Base-by-base conservation (phyloP, 2,797 vertebrate species). In the Pipistrellus pipistrellus region DNA sequence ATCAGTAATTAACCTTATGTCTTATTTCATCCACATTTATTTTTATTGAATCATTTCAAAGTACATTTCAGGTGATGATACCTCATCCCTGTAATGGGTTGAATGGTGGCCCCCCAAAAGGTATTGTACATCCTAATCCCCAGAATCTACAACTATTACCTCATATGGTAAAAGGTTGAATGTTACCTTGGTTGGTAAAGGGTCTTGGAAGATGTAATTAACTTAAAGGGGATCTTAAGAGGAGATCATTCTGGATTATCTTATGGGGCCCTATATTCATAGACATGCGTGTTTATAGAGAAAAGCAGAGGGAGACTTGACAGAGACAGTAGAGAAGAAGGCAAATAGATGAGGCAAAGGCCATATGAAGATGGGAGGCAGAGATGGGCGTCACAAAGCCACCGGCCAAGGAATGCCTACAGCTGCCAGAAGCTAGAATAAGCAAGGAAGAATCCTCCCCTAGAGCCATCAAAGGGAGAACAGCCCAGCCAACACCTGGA, bases 21-120 rank as follows among this genome's bases (percentile, higher is more conserved):
- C 64, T 87, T 88, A 27, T 94, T 90, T 90, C 41, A 78, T 73
- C 9, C 41, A 82, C n/a, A 69, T 76, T 94, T 44, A 89, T 76
- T 82, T 82, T 81, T 89, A 86, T 32, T 94, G 62, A 81, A 48
- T 87, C 8, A 46, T 69, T 83, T 95, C 25, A 51, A 96, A 84
- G 53, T 87, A 66, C 76, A 76, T 68, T 93, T 81, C 35, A 57
- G 41, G 20, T 44, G 21, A 46, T 38, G 48, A 59, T 71, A 78
- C 21, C 23, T 80, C 32, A 93, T 8, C 57, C 10, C 11, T 94
- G 2, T 41, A 66, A 9, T 78, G 35, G 7, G 38, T 81, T 32
- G 68, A 85, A 68, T 73, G 53, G 12, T 85, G 27, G 6, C 69
- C 57, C n/a, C 41, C 7, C 2, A 73, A 64, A 88, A 88, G 6